phyloP scores from a whole-genome alignment of 2,888 invertebrate genomes.

The Dolichopus griseipennis region DNA sequence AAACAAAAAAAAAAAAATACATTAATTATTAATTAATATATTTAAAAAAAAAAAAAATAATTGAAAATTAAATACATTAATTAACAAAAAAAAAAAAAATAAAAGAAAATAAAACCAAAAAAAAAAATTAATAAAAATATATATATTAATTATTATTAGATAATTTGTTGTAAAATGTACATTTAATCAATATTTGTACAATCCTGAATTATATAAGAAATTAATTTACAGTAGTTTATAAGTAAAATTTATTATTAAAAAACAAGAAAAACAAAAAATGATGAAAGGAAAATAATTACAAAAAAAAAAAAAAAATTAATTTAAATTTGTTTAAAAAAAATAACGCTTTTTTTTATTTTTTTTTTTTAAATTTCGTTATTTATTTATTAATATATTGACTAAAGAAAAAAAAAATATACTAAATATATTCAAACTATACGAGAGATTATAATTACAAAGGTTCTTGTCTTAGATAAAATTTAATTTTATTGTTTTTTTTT shows the following conservation, averaged over 20 bases:
- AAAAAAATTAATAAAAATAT: constrained; percentile 14
- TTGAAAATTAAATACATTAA: neutral
- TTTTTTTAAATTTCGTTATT: too few species aligned
- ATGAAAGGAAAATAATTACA: neutral
- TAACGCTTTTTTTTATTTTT: too few species aligned
- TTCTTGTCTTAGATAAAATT: too few species aligned
- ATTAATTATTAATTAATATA: neutral
- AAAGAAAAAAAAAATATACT: too few species aligned
- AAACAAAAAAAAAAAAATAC: neutral
- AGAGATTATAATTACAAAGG: too few species aligned
- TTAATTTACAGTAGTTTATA: neutral
- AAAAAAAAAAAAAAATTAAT: too few species aligned
- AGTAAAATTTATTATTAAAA: constrained; percentile 1
- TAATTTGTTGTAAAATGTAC: constrained; percentile 4
- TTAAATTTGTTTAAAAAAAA: too few species aligned
- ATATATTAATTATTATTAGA: neutral
- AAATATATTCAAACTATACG: too few species aligned
- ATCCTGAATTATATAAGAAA: constrained; percentile 5
- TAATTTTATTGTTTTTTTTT: too few species aligned
- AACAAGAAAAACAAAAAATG: neutral
- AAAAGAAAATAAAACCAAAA: constrained; percentile 11
- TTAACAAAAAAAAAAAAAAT: too few species aligned
- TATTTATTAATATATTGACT: too few species aligned
- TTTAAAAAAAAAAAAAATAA: neutral
- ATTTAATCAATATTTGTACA: constrained; percentile 1